Base-by-base conservation (phyloP, 1,140 invertebrate species). In the Ceratitis capitata region DNA sequence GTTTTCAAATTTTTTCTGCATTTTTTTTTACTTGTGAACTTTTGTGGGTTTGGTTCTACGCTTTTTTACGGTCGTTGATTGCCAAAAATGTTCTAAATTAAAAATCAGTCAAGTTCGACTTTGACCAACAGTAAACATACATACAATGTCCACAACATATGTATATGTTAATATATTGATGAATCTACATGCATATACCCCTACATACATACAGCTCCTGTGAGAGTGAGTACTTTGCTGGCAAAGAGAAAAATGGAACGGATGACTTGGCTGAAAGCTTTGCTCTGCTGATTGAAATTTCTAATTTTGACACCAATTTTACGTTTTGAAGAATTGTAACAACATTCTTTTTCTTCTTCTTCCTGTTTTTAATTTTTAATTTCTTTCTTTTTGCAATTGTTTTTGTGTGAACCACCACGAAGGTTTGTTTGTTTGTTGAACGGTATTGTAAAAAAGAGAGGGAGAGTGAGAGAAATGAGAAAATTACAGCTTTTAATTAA, bases 31-130 rank as follows among this genome's bases (percentile, higher is more conserved):
- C 35, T 12, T 7, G 4, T n/a, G 19, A 14, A 78, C 69, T 78
- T 78, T 45, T 78, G 39, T 45, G 69, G 69, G 69, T 78, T 47
- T 78, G 69, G 23, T n/a, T n/a, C 39, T n/a, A 45, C 16, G 23
- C 69, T 78, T 78, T n/a, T 78, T 78, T 78, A 78, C 69, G 39
- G 69, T 78, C 39, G 69, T 78, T 78, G 69, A 78, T 78, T 78
- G 42, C 69, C 69, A 78, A 78, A 78, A 78, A 78, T 78, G 69
- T 35, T 45, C 39, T 78, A 78, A 78, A 78, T 78, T 47, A 78
- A 78, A 78, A 78, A 45, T 78, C 69, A 78, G 69, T 78, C 39
- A 45, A 78, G 69, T 78, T 78, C 69, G 69, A 78, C 69, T 78
- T 23, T 78, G 35, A 14, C 19, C 69, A 78, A 78, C 19, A 42